A percentile compares a stretch with the other conserved stretches of the same genome.
Evolutionary conservation across 2,113 vertebrate genomes (phyloP).

Genomic region (Albula goreensis): DNA sequence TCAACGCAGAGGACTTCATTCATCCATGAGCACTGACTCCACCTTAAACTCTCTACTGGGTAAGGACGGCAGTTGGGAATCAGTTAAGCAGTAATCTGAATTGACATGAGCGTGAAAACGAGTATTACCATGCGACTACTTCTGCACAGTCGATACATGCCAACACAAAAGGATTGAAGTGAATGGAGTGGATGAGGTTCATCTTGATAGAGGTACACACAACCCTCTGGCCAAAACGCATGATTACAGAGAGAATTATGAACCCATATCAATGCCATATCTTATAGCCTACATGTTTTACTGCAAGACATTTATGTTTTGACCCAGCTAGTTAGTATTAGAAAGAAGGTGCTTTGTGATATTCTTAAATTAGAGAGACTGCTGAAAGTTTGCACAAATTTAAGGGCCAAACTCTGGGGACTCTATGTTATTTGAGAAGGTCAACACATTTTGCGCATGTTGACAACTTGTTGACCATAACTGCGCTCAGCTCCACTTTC

Average conservation of each 20-base stretch:
- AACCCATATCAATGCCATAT: not conserved
- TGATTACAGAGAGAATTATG: not conserved
- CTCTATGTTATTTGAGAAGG: not conserved
- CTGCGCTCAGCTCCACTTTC: conserved; percentile 11
- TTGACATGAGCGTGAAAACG: not conserved
- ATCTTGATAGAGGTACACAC: not conserved
- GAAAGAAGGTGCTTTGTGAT: not conserved
- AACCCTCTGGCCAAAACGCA: not conserved
- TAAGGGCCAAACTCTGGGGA: not conserved
- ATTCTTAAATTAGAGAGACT: not conserved
- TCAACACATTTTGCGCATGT: not conserved
- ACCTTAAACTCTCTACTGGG: not conserved
- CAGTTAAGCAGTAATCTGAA: not conserved
- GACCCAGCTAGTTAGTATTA: not conserved
- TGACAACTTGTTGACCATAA: conserved; percentile 10
- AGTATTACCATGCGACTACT: not conserved
- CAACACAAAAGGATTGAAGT: not conserved
- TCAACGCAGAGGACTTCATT: not conserved
- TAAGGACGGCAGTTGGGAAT: not conserved
- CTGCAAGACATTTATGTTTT: conserved; percentile 4
- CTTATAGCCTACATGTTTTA: not conserved
- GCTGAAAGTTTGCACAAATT: not conserved
- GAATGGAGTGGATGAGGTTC: not conserved
- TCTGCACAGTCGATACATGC: not conserved
- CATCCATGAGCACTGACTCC: not conserved